These are phyloP conservation scores for Halesus radiatus DNA, from an alignment of 1,140 invertebrate species.

Conservation along the genomic window DNA sequence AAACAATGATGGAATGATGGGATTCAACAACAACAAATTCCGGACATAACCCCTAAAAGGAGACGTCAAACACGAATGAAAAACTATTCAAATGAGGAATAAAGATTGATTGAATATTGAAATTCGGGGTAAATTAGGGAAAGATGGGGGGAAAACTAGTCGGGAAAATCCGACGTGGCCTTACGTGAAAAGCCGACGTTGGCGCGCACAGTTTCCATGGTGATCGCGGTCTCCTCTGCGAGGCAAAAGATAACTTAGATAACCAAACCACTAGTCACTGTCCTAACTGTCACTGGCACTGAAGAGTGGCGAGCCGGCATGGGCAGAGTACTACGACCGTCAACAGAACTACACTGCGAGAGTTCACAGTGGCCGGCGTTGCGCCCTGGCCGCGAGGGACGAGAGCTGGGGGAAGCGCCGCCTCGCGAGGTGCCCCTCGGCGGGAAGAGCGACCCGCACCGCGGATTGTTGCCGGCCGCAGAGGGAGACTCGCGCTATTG, in stretches of 20 bases:
- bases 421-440: neutral
- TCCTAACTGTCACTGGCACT: neutral
- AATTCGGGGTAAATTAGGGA: no score
- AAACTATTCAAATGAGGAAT: no score
- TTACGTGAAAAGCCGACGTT: constrained; percentile 39
- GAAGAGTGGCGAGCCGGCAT: neutral
- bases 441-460: no score
- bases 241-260: neutral
- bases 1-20: no score
- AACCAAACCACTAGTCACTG: neutral
- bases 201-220: constrained; percentile 32
- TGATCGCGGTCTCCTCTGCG: neutral
- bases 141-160: no score
- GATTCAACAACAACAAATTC: no score
- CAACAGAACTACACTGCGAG: no score
- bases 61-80: no score
- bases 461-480: neutral
- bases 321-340: neutral
- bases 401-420: neutral
- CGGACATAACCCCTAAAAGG: no score
- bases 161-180: neutral
- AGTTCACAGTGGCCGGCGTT: neutral
- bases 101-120: no score
- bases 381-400: neutral
- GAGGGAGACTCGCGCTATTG: neutral